Base-by-base conservation (phyloP, 2,888 invertebrate species). In the Epicampocera succincta region DNA sequence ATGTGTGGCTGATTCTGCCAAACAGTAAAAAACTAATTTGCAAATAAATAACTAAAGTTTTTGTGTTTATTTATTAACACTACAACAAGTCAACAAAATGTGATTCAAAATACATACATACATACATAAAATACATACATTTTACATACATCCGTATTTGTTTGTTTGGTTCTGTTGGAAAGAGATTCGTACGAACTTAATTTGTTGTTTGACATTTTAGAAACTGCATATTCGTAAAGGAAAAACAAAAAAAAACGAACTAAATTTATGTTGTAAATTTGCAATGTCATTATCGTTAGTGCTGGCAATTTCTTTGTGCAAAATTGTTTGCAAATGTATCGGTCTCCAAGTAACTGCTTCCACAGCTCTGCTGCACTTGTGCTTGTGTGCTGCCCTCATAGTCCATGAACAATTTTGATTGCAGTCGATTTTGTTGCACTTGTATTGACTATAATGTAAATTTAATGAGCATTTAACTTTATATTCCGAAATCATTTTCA, bases 11-110 rank as follows among this genome's bases (percentile, higher is more conserved):
- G 42, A 69, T 52, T 65, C 50, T 65, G n/a, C 38, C 40, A 48
- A 69, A 73, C 65, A 52, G 25, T 38, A 54, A 74, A 44, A 82
- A 82, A 82, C 81, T 82, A 82, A 82, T 82, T 82, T 82, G 66
- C 78, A 82, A 82, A 82, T 82, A 82, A 82, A 82, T 78, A 82
- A 78, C 78, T 69, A 78, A 82, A 82, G 71, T 82, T 80, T 82
- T 61, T 69, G 21, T 76, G 42, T 17, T 65, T 60, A 58, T 65
- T 63, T 69, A 68, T 58, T 68, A 69, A 74, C 56, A 65, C 75
- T 65, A 65, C 65, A 73, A 60, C 42, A 73, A 79, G 58, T 72
- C 52, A 46, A 40, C 44, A 68, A 25, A 52, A 44, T 19, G 65
- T 25, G 54, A 69, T 38, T 76, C 42, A 13, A 33, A 65, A 52